Percentiles rank a stretch among this genome's conserved stretches.
These are phyloP conservation scores for Liopterus haemorrhoidalis DNA, from an alignment of 2,888 invertebrate species.

Conservation along the genomic window DNA sequence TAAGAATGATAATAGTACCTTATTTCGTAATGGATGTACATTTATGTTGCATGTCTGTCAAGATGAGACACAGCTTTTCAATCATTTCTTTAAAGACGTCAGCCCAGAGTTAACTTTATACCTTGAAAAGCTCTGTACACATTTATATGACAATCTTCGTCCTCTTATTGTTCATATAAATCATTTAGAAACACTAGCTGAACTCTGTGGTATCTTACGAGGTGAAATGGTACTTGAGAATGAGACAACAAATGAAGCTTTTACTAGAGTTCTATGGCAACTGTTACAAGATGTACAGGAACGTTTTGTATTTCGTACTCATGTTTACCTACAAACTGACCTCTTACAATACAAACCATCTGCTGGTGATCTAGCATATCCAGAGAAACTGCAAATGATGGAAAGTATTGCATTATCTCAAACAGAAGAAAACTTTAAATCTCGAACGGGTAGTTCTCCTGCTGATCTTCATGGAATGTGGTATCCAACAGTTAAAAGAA, in stretches of 20 bases:
- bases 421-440: conserved; percentile 27
- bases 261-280: conserved; percentile 45
- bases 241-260: conserved; percentile 60
- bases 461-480: conserved; percentile 98
- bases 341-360: conserved; percentile 84
- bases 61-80: conserved; percentile 77
- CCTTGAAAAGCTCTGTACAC: conserved; percentile 76
- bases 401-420: conserved; percentile 48
- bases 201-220: conserved; percentile 88
- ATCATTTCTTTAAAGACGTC: conserved; percentile 16
- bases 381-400: conserved; percentile 97
- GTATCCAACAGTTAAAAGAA: conserved; percentile 96
- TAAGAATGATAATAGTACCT: conserved; percentile 71
- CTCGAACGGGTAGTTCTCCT: conserved; percentile 36
- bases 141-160: conserved; percentile 84
- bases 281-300: conserved; percentile 93
- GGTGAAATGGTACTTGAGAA: conserved; percentile 86
- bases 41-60: conserved; percentile 89
- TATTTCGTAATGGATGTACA: conserved; percentile 81
- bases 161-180: conserved; percentile 95
- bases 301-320: conserved; percentile 88
- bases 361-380: conserved; percentile 94
- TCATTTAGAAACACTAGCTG: conserved; percentile 94
- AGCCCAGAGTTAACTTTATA: conserved; percentile 38
- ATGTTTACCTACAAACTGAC: conserved; percentile 88